Percentiles rank a stretch among this genome's conserved stretches.
Conservation (phyloP, 1,140 invertebrate genomes). For the Schmidtea mediterranea region DNA sequence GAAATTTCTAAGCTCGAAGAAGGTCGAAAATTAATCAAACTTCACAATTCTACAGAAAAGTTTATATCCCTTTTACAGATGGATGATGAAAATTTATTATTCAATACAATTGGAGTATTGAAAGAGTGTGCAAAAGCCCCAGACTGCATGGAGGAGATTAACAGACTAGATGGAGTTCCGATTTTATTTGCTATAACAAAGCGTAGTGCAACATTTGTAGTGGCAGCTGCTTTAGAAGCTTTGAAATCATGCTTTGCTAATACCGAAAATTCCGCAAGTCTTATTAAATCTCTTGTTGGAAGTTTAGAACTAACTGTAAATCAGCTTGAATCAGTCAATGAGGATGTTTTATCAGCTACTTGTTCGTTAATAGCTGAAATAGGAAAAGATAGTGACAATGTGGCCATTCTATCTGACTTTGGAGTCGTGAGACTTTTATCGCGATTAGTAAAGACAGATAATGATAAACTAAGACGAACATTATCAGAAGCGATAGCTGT, state of each 20-base stretch:
- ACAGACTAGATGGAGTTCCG: constrained; percentile 58
- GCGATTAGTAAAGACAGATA: constrained; percentile 41
- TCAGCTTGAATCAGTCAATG: constrained; percentile 48
- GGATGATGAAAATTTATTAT: too few relatives aligned
- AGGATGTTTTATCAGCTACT: constrained; percentile 48
- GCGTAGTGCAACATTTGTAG: constrained; percentile 46
- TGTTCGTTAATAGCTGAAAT: constrained; percentile 70
- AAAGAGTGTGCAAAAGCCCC: too few relatives aligned
- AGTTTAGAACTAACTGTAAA: constrained; percentile 63
- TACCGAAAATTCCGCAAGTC: constrained; percentile 57
- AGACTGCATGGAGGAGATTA: constrained; percentile 33
- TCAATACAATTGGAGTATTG: too few relatives aligned
- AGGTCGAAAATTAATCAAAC: too few relatives aligned
- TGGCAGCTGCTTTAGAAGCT: constrained; percentile 59
- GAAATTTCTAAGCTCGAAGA: too few relatives aligned
- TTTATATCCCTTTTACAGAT: too few relatives aligned
- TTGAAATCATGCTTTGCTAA: constrained; percentile 64
- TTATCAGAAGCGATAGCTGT: constrained; percentile 61
- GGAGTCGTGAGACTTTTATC: constrained; percentile 60
- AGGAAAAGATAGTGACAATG: constrained; percentile 58
- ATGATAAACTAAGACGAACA: constrained; percentile 51
- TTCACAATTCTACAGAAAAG: too few relatives aligned
- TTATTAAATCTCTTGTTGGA: constrained; percentile 67
- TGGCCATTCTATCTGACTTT: constrained; percentile 73
- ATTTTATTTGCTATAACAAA: constrained; percentile 71